phyloP scores from a whole-genome alignment of 1,140 invertebrate species.

The Drosophila yakuba region DNA sequence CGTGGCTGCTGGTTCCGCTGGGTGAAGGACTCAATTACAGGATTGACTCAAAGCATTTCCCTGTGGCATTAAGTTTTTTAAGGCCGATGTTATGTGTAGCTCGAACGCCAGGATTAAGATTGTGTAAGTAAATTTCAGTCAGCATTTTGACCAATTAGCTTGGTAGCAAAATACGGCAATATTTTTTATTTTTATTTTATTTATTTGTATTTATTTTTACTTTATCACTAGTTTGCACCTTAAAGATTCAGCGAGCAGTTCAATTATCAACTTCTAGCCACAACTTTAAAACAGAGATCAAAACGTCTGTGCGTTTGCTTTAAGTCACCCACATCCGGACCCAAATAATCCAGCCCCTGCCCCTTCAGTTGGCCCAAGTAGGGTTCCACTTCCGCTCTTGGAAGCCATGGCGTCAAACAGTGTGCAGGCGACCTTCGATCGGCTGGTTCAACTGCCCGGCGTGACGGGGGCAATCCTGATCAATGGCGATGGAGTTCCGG shows the following conservation, averaged over 20 bases:
- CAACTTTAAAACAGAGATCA: no score
- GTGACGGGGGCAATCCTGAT: conserved; percentile 38
- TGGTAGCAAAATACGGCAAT: no score
- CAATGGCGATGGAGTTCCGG: conserved; percentile 5
- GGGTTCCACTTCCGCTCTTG: neutral
- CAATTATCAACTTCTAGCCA: neutral
- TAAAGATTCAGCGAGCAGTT: neutral
- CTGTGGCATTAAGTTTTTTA: neutral
- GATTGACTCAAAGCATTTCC: neutral
- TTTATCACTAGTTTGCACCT: no score
- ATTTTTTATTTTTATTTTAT: no score
- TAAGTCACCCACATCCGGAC: neutral
- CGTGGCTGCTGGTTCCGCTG: neutral
- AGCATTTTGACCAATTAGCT: no score
- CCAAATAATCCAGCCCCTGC: neutral
- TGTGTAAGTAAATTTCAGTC: no score
- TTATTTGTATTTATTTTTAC: no score
- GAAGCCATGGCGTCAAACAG: neutral
- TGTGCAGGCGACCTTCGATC: conserved; percentile 27
- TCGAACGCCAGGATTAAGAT: no score
- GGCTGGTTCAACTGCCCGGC: conserved; percentile 22
- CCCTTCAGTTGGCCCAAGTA: neutral
- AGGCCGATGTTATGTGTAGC: no score
- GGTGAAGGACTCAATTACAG: conserved; percentile 13
- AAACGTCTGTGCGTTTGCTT: neutral